Evolutionary conservation across 64 coral and sea anemone species (phyloP).

Genomic region (Pocillopora damicornis): DNA sequence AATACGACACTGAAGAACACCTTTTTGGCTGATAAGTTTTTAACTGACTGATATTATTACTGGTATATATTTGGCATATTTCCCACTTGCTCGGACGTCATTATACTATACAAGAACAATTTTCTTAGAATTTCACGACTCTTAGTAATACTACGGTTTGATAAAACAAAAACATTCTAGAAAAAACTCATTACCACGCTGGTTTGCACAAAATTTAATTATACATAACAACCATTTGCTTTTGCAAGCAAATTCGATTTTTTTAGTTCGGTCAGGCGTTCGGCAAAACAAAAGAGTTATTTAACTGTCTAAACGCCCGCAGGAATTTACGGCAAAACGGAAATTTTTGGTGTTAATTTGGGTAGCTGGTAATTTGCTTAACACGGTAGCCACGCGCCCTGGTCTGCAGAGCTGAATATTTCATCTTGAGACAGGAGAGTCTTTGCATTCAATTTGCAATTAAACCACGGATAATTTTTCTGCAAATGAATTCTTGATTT

Average conservation of each 20-base stretch:
- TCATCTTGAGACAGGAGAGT: neutral
- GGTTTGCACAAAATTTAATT: too few species aligned
- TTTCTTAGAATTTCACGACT: too few species aligned
- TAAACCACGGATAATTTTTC: too few species aligned
- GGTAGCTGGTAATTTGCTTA: neutral
- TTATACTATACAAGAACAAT: neutral
- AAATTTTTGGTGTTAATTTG: neutral
- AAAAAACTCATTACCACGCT: too few species aligned
- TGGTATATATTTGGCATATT: slow-evolving; percentile 17
- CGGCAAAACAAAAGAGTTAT: neutral
- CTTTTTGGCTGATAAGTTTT: neutral
- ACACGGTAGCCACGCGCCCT: neutral
- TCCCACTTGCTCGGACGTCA: neutral
- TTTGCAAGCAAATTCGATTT: too few species aligned
- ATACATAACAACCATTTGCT: too few species aligned
- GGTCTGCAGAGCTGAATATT: neutral
- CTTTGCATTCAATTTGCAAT: too few species aligned
- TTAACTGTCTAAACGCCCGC: neutral
- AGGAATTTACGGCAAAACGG: neutral
- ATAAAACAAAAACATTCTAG: too few species aligned
- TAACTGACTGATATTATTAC: neutral
- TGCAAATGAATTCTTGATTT: too few species aligned
- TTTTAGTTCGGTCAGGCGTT: too few species aligned
- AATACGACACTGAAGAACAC: neutral
- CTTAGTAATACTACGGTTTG: too few species aligned